Base-by-base conservation (phyloP, 1,140 invertebrate species). In the Ceratoteleas bidentatus region DNA sequence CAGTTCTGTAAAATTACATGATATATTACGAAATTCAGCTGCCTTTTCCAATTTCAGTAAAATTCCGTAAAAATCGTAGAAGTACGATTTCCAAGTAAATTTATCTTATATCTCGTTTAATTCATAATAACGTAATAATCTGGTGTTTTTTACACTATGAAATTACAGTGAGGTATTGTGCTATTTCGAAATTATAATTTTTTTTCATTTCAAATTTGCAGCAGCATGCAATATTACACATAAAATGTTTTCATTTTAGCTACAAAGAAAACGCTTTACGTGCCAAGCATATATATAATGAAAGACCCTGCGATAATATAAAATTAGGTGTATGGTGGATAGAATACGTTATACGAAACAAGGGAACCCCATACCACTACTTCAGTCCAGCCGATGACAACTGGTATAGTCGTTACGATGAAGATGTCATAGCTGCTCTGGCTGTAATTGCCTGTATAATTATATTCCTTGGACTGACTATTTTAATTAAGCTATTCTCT, bases 391-490 rank as follows among this genome's bases (percentile, higher is more conserved):
- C 47, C 2, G 10, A 49, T 49, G 47, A 49, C 14, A 6, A 11
- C 13, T 49, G 47, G 47, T 49, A 49, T 6, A 49, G 47, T 13
- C 11, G 47, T 7, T 49, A 49, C 47, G 47, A 49, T 14, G 47
- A 49, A 49, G 47, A 49, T 14, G 47, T 49, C 6, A 49, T 49
- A 49, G 10, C 13, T 49, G 10, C 40, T 43, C 6, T 43, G n/a
- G 40, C 40, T 43, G 40, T 43, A n/a, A 43, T 43, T 43, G 8
- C n/a, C 40, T 43, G 40, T 43, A 24, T 24, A 24, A 24, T 24
- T 24, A 24, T 4, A 24, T 24, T 2, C 4, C 24, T 24, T 24
- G 24, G 1, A 24, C 24, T 24, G 24, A 24, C 24, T 24, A 24
- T 24, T 24, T 24, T 24, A 24, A 24, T 24, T 24, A 24, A 24